phyloP scores from a whole-genome alignment of 2,797 vertebrate species.

The Gadopsis bispinosus region DNA sequence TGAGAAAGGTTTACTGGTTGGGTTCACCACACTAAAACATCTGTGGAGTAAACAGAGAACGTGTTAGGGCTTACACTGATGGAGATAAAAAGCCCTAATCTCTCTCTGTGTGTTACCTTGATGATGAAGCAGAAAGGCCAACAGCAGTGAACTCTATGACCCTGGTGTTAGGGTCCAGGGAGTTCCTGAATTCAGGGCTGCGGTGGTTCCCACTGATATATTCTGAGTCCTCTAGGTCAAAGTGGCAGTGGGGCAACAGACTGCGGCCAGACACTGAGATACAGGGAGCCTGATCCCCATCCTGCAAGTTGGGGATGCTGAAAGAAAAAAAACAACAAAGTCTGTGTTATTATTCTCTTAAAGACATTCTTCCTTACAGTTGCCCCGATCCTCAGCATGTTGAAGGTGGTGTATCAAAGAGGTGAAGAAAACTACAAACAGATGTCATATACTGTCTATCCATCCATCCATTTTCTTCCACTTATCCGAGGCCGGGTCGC shows the following conservation, averaged over 20 bases:
- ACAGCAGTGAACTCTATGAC: conserved; percentile 87
- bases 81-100: not conserved
- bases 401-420: not conserved
- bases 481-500: no score
- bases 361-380: not conserved
- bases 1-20: conserved; percentile 85
- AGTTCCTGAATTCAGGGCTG: conserved; percentile 64
- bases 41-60: conserved; percentile 71
- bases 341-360: not conserved
- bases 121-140: conserved; percentile 78
- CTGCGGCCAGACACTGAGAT: conserved; percentile 85
- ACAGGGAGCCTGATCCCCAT: conserved; percentile 62
- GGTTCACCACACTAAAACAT: conserved; percentile 89
- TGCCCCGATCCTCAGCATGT: not conserved
- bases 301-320: conserved; percentile 89
- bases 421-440: not conserved
- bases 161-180: conserved; percentile 80
- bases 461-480: no score
- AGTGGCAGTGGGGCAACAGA: conserved; percentile 83
- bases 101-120: conserved; percentile 74
- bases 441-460: not conserved
- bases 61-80: not conserved
- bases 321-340: conserved; percentile 24
- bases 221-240: conserved; percentile 88
- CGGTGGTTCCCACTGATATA: conserved; percentile 78